These are phyloP conservation scores for Bolborhynchus lineola DNA, from an alignment of 2,113 vertebrate genomes.

Conservation along the genomic window DNA sequence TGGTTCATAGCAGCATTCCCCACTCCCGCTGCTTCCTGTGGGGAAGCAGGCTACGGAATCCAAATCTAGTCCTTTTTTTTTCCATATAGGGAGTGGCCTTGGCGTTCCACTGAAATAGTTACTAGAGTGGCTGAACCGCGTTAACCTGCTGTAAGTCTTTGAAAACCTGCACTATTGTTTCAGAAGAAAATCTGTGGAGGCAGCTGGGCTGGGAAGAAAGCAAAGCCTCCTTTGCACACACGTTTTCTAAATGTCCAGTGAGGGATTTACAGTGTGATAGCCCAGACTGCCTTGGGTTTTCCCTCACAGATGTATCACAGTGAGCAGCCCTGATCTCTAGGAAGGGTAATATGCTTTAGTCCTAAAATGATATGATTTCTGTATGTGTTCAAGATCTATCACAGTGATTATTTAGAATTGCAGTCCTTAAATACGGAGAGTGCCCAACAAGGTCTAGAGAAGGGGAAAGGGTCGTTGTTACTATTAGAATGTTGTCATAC, in stretches of 20 bases:
- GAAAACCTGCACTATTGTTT: not conserved
- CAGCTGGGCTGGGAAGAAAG: not conserved
- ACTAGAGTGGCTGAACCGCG: not conserved
- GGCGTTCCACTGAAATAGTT: not conserved
- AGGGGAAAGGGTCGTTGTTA: not conserved
- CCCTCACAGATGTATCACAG: not conserved
- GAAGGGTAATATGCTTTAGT: not conserved
- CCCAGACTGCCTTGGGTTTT: not conserved
- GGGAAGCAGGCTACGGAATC: not conserved
- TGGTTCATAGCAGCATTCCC: not conserved
- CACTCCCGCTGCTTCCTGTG: too few species aligned
- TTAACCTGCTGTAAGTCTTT: not conserved
- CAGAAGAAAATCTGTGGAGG: not conserved
- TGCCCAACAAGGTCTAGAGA: not conserved
- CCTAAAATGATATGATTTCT: not conserved
- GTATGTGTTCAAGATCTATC: not conserved
- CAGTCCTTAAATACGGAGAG: not conserved
- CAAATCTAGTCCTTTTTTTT: not conserved
- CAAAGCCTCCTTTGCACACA: not conserved
- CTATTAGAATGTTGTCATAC: not conserved
- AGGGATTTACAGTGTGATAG: not conserved
- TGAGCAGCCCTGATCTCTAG: not conserved
- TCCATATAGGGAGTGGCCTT: not conserved
- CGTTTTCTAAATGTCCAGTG: not conserved
- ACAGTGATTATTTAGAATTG: not conserved